Percentiles rank a stretch among this genome's conserved stretches.
These are phyloP conservation scores for Aratinga solstitialis DNA, from an alignment of 2,797 vertebrate genomes.

Conservation along the genomic window DNA sequence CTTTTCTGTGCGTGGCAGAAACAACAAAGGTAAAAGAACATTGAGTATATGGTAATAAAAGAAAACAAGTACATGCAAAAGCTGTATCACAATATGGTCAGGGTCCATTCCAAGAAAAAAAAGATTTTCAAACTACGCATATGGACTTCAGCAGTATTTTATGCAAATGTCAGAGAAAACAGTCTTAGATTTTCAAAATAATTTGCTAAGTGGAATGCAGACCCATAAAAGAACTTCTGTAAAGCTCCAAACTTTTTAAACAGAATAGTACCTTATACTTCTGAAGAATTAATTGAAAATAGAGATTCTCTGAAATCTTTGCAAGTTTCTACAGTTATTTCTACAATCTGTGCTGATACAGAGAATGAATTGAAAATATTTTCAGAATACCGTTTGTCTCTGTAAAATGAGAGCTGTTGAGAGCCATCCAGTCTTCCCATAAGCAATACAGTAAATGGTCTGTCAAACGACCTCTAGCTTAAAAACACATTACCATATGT, in stretches of 20 bases:
- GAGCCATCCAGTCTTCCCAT: background rate
- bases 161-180: background rate
- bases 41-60: background rate
- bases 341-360: background rate
- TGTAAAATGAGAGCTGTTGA: background rate
- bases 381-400: background rate
- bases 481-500: background rate
- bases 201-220: background rate
- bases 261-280: background rate
- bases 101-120: background rate
- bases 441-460: background rate
- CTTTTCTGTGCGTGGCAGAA: background rate
- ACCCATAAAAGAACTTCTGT: background rate
- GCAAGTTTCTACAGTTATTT: background rate
- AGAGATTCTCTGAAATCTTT: background rate
- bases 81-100: background rate
- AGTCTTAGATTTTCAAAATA: background rate
- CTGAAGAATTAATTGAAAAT: background rate
- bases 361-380: background rate
- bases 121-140: background rate
- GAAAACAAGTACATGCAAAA: background rate
- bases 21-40: background rate
- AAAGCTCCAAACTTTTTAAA: background rate
- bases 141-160: background rate
- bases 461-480: background rate